phyloP scores from a whole-genome alignment of 2,888 invertebrate species.

The Dioctria rufipes region DNA sequence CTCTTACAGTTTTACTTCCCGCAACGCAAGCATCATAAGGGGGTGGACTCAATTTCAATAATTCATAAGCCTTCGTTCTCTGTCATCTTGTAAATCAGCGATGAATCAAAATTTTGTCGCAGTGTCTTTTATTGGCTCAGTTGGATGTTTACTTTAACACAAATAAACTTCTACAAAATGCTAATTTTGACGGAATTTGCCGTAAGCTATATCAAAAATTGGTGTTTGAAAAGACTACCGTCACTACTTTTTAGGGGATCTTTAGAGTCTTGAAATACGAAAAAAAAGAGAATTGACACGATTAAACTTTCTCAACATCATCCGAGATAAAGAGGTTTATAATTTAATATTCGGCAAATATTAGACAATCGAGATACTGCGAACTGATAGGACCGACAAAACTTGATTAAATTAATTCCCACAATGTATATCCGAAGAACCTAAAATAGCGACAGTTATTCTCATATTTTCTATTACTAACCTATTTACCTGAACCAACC shows the following conservation, averaged over 20 bases:
- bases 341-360: neutral
- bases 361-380: too few species aligned
- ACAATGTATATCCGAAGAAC: neutral
- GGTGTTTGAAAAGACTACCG: too few species aligned
- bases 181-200: constrained; percentile 17
- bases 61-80: constrained; percentile 44
- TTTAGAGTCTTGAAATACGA: too few species aligned
- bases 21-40: neutral
- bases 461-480: constrained; percentile 5
- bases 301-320: neutral
- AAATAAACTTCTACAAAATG: constrained; percentile 29
- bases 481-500: neutral
- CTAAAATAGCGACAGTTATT: neutral
- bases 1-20: neutral
- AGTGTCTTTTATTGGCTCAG: constrained; percentile 50
- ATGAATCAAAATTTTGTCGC: constrained; percentile 51
- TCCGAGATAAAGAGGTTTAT: neutral
- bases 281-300: neutral
- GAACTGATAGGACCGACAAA: neutral
- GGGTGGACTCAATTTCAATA: constrained; percentile 43
- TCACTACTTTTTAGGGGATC: too few species aligned
- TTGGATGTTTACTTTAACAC: constrained; percentile 32
- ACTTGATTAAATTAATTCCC: neutral
- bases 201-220: neutral
- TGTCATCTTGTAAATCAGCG: constrained; percentile 49